Percentiles rank a stretch among this genome's conserved stretches.
phyloP scores from a whole-genome alignment of 2,113 vertebrate species.

The Lathamus discolor region DNA sequence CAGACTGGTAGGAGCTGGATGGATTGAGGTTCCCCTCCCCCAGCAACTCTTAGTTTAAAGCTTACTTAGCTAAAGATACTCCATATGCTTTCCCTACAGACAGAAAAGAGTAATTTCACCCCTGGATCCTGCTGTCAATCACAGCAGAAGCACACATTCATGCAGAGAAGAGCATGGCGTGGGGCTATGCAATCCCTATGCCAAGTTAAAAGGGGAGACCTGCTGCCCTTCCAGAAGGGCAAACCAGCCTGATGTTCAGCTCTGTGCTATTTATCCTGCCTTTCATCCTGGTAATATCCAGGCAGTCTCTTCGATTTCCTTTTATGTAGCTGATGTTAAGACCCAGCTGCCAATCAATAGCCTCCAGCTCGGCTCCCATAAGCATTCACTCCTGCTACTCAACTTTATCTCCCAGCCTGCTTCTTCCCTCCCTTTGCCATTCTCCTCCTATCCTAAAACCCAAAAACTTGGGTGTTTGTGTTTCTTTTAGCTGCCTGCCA shows the following conservation, averaged over 20 bases:
- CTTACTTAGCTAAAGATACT: background rate
- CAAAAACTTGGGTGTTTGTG: background rate
- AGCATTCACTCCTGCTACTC: background rate
- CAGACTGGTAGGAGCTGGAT: background rate
- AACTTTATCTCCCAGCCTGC: background rate
- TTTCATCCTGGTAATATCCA: background rate
- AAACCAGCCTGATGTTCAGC: background rate
- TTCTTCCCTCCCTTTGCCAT: background rate
- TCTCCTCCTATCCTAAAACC: background rate
- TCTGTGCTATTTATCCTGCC: background rate
- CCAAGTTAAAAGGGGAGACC: background rate
- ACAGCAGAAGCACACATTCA: fast-evolving
- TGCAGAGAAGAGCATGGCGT: fast-evolving
- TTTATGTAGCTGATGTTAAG: slow-evolving; percentile 18
- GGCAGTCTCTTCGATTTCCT: slow-evolving; percentile 5
- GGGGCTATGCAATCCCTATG: background rate
- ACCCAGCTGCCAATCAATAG: slow-evolving; percentile 11
- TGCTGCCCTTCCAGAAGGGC: background rate
- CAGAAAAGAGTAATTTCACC: background rate
- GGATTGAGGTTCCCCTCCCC: background rate
- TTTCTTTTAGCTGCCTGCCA: background rate
- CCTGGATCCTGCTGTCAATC: background rate
- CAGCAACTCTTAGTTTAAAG: background rate
- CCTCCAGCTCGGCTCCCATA: background rate
- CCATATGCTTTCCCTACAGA: background rate